Base-by-base conservation (phyloP, 2,113 vertebrate species). In the Phocoena sinus region DNA sequence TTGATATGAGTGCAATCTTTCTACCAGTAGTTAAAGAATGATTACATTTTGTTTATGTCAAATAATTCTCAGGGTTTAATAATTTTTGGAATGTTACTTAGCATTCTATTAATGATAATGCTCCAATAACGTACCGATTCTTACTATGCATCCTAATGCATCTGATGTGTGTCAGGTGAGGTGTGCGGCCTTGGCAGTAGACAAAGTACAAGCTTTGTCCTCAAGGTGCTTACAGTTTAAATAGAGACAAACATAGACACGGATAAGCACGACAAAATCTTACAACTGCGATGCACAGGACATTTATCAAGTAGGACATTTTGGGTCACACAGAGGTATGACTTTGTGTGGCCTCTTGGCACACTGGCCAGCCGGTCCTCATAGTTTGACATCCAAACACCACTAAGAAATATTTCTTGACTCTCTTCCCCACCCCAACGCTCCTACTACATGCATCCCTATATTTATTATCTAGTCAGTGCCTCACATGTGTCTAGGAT, bases 11-110 rank as follows among this genome's bases (percentile, higher is more conserved):
- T 81, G 21, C 5, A 93, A 92, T 97, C 97, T 97, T 98, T 96
- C 94, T 89, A 74, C 74, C 31, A 63, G 81, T 95, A 93, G 91
- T 95, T 98, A 95, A 97, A 97, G 44, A 95, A 95, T 94, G 73
- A 96, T 95, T 96, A 83, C 31, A 95, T 96, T 98, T 97, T 95
- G 58, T 89, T 96, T 97, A 95, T 97, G 63, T 95, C 83, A 97
- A 97, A 60, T 91, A 96, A 95, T 93, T 91, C 89, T 89, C 36
- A 96, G 60, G 33, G 68, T 74, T 94, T 97, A 96, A 85, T 95
- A 79, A 73, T 95, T 89, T 97, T 86, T 67, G 44, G 67, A 95
- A 91, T 71, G 25, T 89, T 82, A 47, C 56, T 93, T 94, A 86
- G 28, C 47, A 87, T 83, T 93, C 44, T 76, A 62, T 76, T 96